Evolutionary conservation across 2,113 vertebrate species (phyloP), one percentile per base, ranked within the genome.

Genomic region (Poeciliopsis turrubarensis): DNA sequence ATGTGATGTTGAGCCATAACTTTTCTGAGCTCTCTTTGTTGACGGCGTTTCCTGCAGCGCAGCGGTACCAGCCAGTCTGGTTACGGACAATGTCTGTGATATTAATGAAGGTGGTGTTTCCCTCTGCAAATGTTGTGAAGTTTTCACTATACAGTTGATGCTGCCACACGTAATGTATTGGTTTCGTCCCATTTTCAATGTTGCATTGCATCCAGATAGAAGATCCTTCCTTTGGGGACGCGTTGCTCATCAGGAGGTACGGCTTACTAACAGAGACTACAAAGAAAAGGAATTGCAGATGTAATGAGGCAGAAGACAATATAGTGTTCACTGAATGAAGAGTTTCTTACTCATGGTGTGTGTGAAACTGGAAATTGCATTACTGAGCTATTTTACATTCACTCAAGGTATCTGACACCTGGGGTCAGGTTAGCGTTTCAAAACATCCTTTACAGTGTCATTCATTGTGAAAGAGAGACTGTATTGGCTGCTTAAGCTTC

Each of bases 221-320:
- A 0, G 91, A 81, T 29, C 96, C 96, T 83, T 97, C 96, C 0
- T 89, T 91, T 0, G 95, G 96, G 0, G 93, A 92, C 0, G 89
- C 87, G 0, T 95, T 90, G 9, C 93, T 96, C 3, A 95, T 74
- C 54, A 89, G 66, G 71, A 98, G 90, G 4, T 81, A 94, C 44
- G 97, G 97, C 86, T 96, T 96, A 34, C 93, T 94, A 31, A 97
- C 92, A 0, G 97, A 96, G 79, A 96, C 97, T 98, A 86, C 3
- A 47, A 68, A 65, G 65, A 60, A 71, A 78, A 26, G 79, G 31
- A 62, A 61, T 26, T 1, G 1, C 51, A 57, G 8, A 57, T n/a
- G 22, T n/a, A 57, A 8, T 22, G 17, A 57, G 25, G 11, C 51
- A n/a, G 51, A 54, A 57, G 51, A 57, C 7, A 57, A 57, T 12